Conservation (phyloP, 2,888 invertebrate species). For the Poecilobothrus nobilitatus region DNA sequence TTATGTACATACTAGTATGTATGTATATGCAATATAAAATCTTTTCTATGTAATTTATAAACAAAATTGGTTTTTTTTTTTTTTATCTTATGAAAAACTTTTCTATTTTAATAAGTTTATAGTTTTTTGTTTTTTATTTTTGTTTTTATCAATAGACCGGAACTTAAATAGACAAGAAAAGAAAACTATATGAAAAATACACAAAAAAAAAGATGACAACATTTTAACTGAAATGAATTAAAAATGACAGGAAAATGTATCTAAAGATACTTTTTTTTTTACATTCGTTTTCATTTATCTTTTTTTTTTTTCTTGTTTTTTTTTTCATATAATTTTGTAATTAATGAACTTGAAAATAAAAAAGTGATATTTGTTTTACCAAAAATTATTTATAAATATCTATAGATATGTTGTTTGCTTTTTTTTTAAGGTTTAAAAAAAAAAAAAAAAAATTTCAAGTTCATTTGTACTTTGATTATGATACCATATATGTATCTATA, state of each 20-base stretch:
- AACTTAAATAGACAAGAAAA: constrained; percentile 5
- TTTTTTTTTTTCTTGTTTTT: background rate
- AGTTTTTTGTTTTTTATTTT: background rate
- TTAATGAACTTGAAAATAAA: background rate
- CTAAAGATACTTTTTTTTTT: too few species aligned
- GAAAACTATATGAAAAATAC: background rate
- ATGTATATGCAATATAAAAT: background rate
- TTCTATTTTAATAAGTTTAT: background rate
- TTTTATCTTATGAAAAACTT: too few species aligned
- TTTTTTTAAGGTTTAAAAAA: too few species aligned
- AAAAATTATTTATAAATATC: too few species aligned
- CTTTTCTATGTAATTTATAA: too few species aligned
- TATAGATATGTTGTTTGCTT: too few species aligned
- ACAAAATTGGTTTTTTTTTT: too few species aligned
- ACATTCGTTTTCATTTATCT: background rate
- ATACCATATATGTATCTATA: too few species aligned
- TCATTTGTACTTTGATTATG: background rate
- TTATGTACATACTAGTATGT: background rate
- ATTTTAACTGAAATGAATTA: too few species aligned
- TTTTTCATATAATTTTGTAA: background rate
- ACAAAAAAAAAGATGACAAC: too few species aligned
- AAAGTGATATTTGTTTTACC: background rate
- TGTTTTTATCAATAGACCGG: constrained; percentile 4
- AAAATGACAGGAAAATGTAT: too few species aligned
- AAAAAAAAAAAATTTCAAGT: too few species aligned